Conservation (phyloP, 1,140 invertebrate genomes). For the Trichomalopsis sarcophagae region DNA sequence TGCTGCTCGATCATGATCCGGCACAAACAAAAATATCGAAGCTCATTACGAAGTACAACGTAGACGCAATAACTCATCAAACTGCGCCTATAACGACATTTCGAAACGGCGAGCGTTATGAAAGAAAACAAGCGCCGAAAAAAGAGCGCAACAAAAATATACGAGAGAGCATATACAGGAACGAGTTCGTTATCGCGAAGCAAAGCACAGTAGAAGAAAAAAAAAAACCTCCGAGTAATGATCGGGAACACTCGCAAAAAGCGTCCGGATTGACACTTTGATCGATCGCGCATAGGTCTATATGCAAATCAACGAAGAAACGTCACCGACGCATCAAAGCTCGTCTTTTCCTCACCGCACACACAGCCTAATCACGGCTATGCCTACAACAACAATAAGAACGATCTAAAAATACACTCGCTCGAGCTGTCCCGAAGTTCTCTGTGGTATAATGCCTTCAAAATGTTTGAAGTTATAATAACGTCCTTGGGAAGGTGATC, state of each 20-base stretch:
- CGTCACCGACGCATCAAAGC: background rate
- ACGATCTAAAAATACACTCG: too few species aligned
- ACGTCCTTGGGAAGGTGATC: background rate
- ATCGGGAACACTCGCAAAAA: background rate
- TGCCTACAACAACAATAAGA: too few species aligned
- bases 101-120: slow-evolving; percentile 1
- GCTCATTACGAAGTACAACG: background rate
- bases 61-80: background rate
- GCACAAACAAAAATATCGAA: background rate
- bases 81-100: background rate
- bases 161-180: background rate
- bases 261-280: background rate
- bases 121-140: background rate
- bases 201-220: background rate
- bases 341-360: background rate
- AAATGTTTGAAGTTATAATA: too few species aligned
- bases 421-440: too few species aligned
- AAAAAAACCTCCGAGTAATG: background rate
- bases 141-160: slow-evolving; percentile 9
- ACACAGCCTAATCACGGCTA: too few species aligned
- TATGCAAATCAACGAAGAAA: background rate
- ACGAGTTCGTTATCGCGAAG: background rate
- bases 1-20: background rate
- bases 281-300: slow-evolving; percentile 24
- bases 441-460: too few species aligned